phyloP scores from a whole-genome alignment of 2,888 invertebrate species.

The Bellardia bayeri region DNA sequence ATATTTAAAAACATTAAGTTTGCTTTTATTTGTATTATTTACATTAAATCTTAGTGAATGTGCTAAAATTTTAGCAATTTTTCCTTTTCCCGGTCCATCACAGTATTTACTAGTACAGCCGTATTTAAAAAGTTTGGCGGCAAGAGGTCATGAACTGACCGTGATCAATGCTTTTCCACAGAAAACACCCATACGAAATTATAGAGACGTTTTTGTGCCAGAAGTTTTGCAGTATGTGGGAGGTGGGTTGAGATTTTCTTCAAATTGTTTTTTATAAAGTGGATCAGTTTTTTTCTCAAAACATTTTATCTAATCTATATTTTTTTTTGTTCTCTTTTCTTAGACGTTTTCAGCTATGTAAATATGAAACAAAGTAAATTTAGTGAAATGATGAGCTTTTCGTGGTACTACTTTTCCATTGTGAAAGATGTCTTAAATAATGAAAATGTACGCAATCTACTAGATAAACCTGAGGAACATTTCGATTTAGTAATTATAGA shows the following conservation, averaged over 20 bases:
- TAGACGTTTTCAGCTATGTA: slow-evolving; percentile 76
- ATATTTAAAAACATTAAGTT: neutral
- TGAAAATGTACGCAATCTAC: slow-evolving; percentile 73
- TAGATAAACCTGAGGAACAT: slow-evolving; percentile 78
- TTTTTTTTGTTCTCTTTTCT: neutral
- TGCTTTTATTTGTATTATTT: neutral
- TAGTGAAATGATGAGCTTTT: slow-evolving; percentile 32
- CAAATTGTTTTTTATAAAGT: too few relatives aligned
- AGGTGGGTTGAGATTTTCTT: slow-evolving; percentile 21
- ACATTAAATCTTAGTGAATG: neutral
- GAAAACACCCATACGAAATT: slow-evolving; percentile 77
- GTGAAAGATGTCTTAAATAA: slow-evolving; percentile 63
- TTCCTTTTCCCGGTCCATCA: slow-evolving; percentile 76
- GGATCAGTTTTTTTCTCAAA: neutral
- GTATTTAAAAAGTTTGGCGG: slow-evolving; percentile 79
- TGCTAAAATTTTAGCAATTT: slow-evolving; percentile 72
- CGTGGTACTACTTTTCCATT: neutral
- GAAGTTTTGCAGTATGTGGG: slow-evolving; percentile 56
- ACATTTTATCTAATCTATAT: neutral
- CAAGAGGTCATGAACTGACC: slow-evolving; percentile 82
- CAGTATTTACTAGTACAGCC: slow-evolving; percentile 79
- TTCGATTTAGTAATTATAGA: slow-evolving; percentile 83
- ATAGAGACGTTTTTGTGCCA: slow-evolving; percentile 75
- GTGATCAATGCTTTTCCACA: slow-evolving; percentile 80
- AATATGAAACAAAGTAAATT: slow-evolving; percentile 76